Base-by-base conservation (phyloP, 2,113 vertebrate species). In the Haliaeetus leucogaster region DNA sequence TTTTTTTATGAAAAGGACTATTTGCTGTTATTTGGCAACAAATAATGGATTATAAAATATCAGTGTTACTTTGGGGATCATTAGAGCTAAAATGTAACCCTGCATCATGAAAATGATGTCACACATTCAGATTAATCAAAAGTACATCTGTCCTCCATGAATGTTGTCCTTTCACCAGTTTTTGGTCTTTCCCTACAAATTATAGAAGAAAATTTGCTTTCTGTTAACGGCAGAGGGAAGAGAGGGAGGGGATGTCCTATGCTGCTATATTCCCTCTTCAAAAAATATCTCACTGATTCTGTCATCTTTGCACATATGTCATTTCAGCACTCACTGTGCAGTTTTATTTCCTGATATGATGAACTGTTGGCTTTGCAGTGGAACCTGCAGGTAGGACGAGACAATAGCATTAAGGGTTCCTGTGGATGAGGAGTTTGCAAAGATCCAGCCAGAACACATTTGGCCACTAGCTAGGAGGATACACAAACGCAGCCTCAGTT, bases 11-110 rank as follows among this genome's bases (percentile, higher is more conserved):
- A 70, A 52, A 87, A 80, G 1, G 17, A 7, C 19, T 85, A 6
- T 63, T 90, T 61, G 32, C 1, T 0, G 48, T 68, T 93, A 32
- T 45, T 88, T 86, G 59, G 53, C 59, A 86, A 82, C 13, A 87
- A 84, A 63, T 32, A 63, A 58, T 48, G 48, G 15, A 7, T 61
- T 93, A 72, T 80, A 85, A 95, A 96, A 88, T 82, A n/a, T 23
- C 50, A 43, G 12, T 92, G 45, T 80, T 93, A 55, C 58, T 96
- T 77, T 32, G 55, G 50, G 29, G 38, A 47, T 83, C 19, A 19
- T 83, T 70, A 40, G 50, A 77, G 32, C 26, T 70, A 89, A 86
- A 89, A 71, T 52, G 22, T 72, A 86, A 53, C 42, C 42, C 22
- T 0, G 0, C 52, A 45, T 74, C 53, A 50, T 67, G 72, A 83